These are phyloP conservation scores for Sweltsa coloradensis DNA, from an alignment of 1,140 invertebrate species.

Conservation along the genomic window DNA sequence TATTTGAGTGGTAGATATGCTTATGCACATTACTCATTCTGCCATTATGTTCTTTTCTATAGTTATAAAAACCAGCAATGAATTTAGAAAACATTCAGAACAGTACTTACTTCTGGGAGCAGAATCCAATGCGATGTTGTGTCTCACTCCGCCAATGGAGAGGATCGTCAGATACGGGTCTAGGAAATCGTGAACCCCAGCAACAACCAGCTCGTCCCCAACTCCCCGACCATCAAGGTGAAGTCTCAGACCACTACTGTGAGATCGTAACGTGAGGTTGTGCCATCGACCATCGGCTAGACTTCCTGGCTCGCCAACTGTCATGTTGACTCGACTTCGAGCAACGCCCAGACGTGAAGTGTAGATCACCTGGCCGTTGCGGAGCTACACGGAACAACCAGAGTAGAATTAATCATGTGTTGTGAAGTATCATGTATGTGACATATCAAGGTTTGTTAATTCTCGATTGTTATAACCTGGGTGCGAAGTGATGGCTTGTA, in stretches of 20 bases:
- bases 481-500: too few relatives aligned
- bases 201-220: conserved; percentile 72
- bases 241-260: conserved; percentile 53
- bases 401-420: neutral
- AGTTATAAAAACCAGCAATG: too few relatives aligned
- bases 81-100: too few relatives aligned
- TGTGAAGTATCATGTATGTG: conserved; percentile 7
- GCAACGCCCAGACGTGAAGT: conserved; percentile 55
- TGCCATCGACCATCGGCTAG: conserved; percentile 74
- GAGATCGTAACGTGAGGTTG: conserved; percentile 58
- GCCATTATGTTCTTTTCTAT: too few relatives aligned
- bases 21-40: too few relatives aligned
- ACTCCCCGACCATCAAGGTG: conserved; percentile 53
- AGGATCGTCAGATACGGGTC: conserved; percentile 77
- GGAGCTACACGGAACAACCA: conserved; percentile 28
- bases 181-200: conserved; percentile 78
- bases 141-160: conserved; percentile 56
- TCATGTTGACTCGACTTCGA: conserved; percentile 62
- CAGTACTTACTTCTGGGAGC: too few relatives aligned
- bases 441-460: too few relatives aligned
- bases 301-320: too few relatives aligned
- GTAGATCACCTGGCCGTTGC: conserved; percentile 56
- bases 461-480: too few relatives aligned
- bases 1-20: too few relatives aligned
- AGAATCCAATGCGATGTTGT: too few relatives aligned